Evolutionary conservation across 2,797 vertebrate genomes (phyloP).

Genomic region (Pangasius sanitwongsei): DNA sequence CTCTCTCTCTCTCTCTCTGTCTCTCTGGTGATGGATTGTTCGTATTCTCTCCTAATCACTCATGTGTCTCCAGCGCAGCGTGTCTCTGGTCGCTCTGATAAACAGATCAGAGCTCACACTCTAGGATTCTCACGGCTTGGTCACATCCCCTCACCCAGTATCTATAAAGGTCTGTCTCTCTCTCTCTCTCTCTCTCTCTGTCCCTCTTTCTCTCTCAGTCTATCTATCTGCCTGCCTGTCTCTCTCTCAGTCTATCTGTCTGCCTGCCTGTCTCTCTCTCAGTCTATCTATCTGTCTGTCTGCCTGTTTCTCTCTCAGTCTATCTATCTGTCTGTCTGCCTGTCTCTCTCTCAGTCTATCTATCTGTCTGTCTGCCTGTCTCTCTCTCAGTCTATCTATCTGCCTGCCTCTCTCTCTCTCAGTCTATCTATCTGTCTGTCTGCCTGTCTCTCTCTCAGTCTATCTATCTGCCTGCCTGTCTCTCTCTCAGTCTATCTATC

Average conservation of each 20-base stretch:
- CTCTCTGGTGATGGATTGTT: background rate
- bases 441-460: background rate
- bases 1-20: background rate
- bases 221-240: background rate
- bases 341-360: background rate
- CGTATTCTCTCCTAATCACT: background rate
- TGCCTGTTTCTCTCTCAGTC: background rate
- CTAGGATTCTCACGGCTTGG: background rate
- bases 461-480: background rate
- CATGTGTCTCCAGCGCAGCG: background rate
- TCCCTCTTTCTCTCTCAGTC: background rate
- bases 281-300: background rate
- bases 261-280: background rate
- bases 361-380: background rate
- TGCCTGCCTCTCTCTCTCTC: background rate
- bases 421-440: background rate
- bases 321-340: background rate
- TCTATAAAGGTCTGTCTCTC: background rate
- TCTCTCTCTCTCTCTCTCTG: background rate
- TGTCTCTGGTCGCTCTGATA: background rate
- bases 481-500: background rate
- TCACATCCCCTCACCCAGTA: background rate
- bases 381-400: background rate
- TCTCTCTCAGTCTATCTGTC: background rate
- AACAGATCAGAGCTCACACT: slow-evolving; percentile 1